phyloP scores from a whole-genome alignment of 2,888 invertebrate species.

The Shargacucullia verbasci region DNA sequence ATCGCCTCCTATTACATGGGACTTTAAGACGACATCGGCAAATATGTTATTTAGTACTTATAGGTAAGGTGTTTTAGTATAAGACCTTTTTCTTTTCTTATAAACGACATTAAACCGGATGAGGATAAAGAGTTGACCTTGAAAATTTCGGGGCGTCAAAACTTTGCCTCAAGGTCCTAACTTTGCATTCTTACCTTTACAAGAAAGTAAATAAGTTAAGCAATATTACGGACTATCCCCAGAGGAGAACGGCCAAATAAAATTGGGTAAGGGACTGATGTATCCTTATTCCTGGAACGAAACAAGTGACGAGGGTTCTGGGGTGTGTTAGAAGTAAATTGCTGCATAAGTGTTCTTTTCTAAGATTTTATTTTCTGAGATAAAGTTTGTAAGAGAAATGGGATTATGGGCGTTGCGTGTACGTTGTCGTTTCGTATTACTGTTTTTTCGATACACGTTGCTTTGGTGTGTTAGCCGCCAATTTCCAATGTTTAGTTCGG shows the following conservation, averaged over 20 bases:
- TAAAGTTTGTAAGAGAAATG: too few species aligned
- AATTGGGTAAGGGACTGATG: conserved; percentile 20
- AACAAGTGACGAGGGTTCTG: conserved; percentile 36
- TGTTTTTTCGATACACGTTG: too few species aligned
- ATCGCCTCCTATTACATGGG: too few species aligned
- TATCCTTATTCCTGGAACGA: conserved; percentile 10
- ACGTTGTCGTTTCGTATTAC: too few species aligned
- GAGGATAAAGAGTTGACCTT: conserved; percentile 23
- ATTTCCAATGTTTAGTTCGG: too few species aligned
- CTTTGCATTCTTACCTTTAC: conserved; percentile 20
- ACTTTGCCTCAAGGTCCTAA: conserved; percentile 11
- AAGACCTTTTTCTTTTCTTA: conserved; percentile 14
- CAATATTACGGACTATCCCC: conserved; percentile 16
- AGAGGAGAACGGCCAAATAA: conserved; percentile 9
- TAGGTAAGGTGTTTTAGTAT: too few species aligned
- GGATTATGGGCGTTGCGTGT: too few species aligned
- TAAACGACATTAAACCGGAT: conserved; percentile 13
- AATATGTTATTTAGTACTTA: too few species aligned
- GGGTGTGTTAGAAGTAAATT: conserved; percentile 4
- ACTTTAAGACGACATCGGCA: too few species aligned
- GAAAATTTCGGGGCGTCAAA: conserved; percentile 20
- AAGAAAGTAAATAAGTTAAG: conserved; percentile 31
- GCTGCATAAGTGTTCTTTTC: conserved; percentile 3
- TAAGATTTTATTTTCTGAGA: not conserved
- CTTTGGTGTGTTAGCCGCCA: too few species aligned